Percentiles rank a stretch among this genome's conserved stretches.
Conservation (phyloP, 2,113 vertebrate genomes). For the Psephotus haematonotus region DNA sequence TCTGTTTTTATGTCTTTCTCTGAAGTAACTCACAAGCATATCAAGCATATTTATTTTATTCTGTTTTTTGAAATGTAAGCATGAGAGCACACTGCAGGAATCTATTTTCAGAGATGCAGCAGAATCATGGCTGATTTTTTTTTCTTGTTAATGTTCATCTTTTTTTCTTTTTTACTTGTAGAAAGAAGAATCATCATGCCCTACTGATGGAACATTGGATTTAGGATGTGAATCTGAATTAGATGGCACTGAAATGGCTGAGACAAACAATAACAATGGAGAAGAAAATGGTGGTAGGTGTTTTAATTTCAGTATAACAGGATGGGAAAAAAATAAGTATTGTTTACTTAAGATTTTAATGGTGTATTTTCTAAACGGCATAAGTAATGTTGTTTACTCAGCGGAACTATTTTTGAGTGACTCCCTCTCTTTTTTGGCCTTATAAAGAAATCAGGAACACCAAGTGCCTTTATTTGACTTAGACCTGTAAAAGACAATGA, state of each 20-base stretch:
- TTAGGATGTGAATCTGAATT: constrained; percentile 84
- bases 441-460: neutral
- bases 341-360: neutral
- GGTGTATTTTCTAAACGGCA: neutral
- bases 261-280: constrained; percentile 75
- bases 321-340: neutral
- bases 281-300: constrained; percentile 84
- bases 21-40: neutral
- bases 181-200: constrained; percentile 83
- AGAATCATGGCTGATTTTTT: constrained; percentile 19
- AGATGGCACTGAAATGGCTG: constrained; percentile 84
- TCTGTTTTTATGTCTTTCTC: neutral
- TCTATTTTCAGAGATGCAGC: constrained; percentile 26
- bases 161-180: constrained; percentile 54
- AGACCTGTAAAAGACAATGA: neutral
- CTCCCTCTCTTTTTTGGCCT: neutral
- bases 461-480: neutral
- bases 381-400: neutral
- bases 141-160: constrained; percentile 29
- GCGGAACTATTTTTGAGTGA: neutral
- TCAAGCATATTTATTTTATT: neutral
- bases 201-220: constrained; percentile 79
- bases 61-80: constrained; percentile 36
- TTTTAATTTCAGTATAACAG: neutral
- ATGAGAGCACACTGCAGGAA: constrained; percentile 11